Evolutionary conservation across 37 sponge, comb jelly and placozoan species (phyloP).

Genomic region (Cladorhizidae sp.): DNA sequence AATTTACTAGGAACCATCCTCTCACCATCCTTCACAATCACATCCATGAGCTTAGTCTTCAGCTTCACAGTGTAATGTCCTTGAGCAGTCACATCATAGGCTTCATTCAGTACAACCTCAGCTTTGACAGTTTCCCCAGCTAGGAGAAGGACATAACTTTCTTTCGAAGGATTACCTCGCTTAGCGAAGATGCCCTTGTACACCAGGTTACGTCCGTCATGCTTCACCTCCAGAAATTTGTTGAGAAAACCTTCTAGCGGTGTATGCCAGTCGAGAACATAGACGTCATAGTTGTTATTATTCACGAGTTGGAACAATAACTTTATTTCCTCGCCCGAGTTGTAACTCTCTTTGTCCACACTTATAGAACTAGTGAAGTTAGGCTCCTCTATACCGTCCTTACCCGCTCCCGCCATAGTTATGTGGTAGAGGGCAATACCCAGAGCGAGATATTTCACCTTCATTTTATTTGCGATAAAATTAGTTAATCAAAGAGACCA

Average conservation of each 20-base stretch:
- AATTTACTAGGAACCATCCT: background rate
- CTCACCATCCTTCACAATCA: background rate
- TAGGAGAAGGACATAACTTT: background rate
- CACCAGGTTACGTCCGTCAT: background rate
- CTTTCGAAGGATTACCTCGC: background rate
- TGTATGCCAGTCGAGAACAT: constrained; percentile 1
- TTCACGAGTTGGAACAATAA: background rate
- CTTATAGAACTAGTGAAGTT: too few species aligned
- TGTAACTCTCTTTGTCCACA: background rate
- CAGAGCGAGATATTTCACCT: too few species aligned
- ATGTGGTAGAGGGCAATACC: too few species aligned
- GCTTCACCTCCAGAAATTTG: background rate
- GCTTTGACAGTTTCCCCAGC: background rate
- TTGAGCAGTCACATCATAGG: background rate
- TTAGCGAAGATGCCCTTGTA: constrained; percentile 9
- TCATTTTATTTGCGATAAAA: too few species aligned
- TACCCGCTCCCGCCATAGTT: too few species aligned
- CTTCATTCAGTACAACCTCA: background rate
- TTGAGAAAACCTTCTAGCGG: constrained; percentile 11
- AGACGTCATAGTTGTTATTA: background rate
- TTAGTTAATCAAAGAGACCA: too few species aligned
- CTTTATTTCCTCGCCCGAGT: background rate
- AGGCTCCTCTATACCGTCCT: too few species aligned
- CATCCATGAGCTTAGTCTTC: constrained; percentile 2
- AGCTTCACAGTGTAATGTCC: background rate